Evolutionary conservation across 2,888 invertebrate species (phyloP).

Genomic region (Euplagia quadripunctaria): DNA sequence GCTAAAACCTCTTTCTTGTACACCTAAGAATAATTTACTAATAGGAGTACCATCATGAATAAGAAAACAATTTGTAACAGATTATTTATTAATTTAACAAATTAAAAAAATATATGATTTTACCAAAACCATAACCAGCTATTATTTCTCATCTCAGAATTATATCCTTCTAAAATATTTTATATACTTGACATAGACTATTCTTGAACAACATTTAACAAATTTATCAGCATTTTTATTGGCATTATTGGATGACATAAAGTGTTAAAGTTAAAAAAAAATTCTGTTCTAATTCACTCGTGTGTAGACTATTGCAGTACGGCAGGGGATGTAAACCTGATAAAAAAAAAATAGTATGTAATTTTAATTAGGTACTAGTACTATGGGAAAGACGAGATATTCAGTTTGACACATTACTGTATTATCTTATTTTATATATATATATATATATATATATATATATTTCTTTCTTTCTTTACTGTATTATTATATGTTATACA

Average conservation of each 20-base stretch:
- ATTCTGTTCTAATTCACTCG: conserved; percentile 46
- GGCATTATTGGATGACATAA: conserved; percentile 26
- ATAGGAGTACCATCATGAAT: conserved; percentile 87
- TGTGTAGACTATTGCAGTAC: conserved; percentile 91
- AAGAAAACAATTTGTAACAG: conserved; percentile 50
- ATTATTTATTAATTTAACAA: conserved; percentile 59
- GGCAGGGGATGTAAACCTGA: conserved; percentile 91
- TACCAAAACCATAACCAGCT: conserved; percentile 32
- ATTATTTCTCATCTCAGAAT: conserved; percentile 25
- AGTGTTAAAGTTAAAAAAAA: conserved; percentile 33
- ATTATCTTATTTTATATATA: no score
- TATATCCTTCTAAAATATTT: conserved; percentile 29
- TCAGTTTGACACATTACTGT: no score
- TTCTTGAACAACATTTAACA: conserved; percentile 23
- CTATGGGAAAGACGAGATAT: background rate
- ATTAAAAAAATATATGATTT: conserved; percentile 47
- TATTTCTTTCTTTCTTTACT: no score
- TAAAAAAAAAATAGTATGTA: conserved; percentile 18
- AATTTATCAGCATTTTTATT: conserved; percentile 29
- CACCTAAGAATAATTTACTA: conserved; percentile 96
- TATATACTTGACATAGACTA: conserved; percentile 20
- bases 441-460: no score
- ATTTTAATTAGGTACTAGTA: background rate
- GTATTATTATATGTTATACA: no score
- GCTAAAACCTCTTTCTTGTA: conserved; percentile 93